A percentile compares a stretch with the other conserved stretches of the same genome.
phyloP scores from a whole-genome alignment of 2,888 invertebrate genomes.

The Eupithecia tripunctaria region DNA sequence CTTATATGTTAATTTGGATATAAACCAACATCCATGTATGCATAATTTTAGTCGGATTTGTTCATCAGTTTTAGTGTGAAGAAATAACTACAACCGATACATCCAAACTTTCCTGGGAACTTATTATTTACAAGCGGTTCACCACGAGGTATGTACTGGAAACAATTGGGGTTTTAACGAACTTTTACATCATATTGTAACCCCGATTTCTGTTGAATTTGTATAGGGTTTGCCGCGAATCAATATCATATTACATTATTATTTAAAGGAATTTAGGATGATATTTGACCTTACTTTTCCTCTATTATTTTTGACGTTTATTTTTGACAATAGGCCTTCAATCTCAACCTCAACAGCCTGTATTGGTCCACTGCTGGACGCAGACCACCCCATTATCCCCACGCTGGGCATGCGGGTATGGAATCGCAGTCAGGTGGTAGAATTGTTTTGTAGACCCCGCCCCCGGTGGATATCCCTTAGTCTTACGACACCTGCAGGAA shows the following conservation, averaged over 20 bases:
- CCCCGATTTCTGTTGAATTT: not conserved
- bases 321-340: not conserved
- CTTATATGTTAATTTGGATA: too few species aligned
- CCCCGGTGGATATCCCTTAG: too few species aligned
- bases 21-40: too few species aligned
- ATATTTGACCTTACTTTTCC: not conserved
- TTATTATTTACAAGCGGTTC: not conserved
- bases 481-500: too few species aligned
- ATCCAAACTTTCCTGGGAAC: not conserved
- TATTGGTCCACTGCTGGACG: too few species aligned
- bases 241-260: not conserved
- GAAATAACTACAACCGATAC: not conserved
- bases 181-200: not conserved
- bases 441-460: too few species aligned
- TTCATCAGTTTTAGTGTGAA: not conserved
- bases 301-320: not conserved
- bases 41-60: not conserved
- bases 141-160: not conserved
- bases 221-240: not conserved
- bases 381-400: too few species aligned
- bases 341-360: too few species aligned
- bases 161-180: constrained; percentile 4
- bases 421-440: too few species aligned
- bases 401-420: too few species aligned
- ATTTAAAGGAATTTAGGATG: not conserved